Base-by-base conservation (phyloP, 2,797 vertebrate species). In the Phataginus tricuspis region DNA sequence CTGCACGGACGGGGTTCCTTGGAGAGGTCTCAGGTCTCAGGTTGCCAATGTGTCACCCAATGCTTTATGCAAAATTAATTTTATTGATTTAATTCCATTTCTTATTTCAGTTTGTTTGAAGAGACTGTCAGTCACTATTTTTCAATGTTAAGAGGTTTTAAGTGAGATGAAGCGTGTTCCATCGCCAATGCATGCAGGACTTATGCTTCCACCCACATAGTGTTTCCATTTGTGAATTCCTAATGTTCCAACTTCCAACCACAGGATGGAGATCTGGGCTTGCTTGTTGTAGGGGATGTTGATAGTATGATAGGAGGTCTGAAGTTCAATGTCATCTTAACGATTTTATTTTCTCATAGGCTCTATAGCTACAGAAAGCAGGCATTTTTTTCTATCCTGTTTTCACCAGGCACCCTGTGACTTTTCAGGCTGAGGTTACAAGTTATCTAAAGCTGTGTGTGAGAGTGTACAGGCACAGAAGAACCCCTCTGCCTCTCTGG, bases 81-180 rank as follows among this genome's bases (percentile, higher is more conserved):
- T 57, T 69, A 53, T 53, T 45, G 11, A 45, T 45, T 45, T 45
- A 45, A 45, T 45, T 45, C 45, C 9, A 45, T 45, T 45, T 45
- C 45, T 75, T 15, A 53, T 59, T 45, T 59, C 51, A 78, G 34
- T 69, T 93, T 86, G 27, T 61, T 64, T 74, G 39, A 37, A 49
- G 63, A 88, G 51, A 79, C 3, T 51, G 10, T 49, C 39, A 51
- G 19, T 85, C 53, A 80, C 25, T 42, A 51, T 84, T 27, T 85
- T 80, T 97, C 42, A 57, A 66, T n/a, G 42, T 89, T 69, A 90
- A 78, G 27, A 95, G 55, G 49, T 68, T 90, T 93, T 31, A 84
- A 63, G 31, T 75, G 21, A 79, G 69, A 55, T 12, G 37, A 59
- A 91, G 8, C 2, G 29, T 21, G 4, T 37, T 64, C 37, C 14